A percentile compares a stretch with the other conserved stretches of the same genome.
phyloP scores from a whole-genome alignment of 2,797 vertebrate genomes.

The Onychomys torridus region DNA sequence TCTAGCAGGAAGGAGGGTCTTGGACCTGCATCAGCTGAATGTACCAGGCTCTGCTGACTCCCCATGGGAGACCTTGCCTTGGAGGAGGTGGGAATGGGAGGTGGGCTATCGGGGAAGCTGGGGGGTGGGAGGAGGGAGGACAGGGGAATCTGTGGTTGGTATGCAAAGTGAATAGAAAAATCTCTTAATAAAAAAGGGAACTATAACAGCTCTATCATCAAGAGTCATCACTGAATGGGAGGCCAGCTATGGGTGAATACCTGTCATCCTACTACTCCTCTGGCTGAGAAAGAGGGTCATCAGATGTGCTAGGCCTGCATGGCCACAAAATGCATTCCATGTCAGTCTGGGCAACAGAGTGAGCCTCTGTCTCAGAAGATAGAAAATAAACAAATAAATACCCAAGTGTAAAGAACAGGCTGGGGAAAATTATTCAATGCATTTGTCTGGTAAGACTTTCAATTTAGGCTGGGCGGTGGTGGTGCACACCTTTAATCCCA shows the following conservation, averaged over 20 bases:
- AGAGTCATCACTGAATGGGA: constrained; percentile 37
- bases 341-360: not conserved
- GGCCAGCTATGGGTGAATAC: not conserved
- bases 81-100: too few species aligned
- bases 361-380: not conserved
- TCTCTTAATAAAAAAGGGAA: too few species aligned
- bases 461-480: too few species aligned
- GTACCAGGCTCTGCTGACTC: too few species aligned
- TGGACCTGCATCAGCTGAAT: too few species aligned
- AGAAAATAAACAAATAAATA: not conserved
- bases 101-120: too few species aligned
- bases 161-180: too few species aligned
- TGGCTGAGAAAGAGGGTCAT: not conserved
- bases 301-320: not conserved
- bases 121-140: too few species aligned
- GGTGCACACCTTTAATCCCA: too few species aligned
- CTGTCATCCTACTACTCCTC: not conserved
- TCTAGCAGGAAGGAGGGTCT: too few species aligned
- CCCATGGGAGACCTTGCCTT: too few species aligned
- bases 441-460: constrained; percentile 5
- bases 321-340: not conserved
- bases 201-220: not conserved
- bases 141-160: too few species aligned
- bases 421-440: not conserved
- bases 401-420: constrained; percentile 6